These are phyloP conservation scores for Gallinago nigripennis DNA, from an alignment of 2,797 vertebrate species.

Conservation along the genomic window DNA sequence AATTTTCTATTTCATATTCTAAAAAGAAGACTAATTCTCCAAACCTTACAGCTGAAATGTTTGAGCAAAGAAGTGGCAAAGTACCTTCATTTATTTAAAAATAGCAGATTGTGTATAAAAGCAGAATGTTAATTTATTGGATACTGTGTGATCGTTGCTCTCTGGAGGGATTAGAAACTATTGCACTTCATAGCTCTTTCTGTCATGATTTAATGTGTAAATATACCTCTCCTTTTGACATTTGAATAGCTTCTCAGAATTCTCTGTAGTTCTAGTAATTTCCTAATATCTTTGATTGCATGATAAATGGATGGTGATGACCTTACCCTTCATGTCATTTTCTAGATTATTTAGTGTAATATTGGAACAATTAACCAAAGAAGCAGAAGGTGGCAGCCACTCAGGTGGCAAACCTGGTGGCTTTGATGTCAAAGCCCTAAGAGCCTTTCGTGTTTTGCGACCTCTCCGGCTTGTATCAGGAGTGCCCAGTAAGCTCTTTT, in stretches of 20 bases:
- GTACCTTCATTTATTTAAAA: slow-evolving; percentile 27
- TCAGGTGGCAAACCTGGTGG: slow-evolving; percentile 94
- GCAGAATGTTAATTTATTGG: background rate
- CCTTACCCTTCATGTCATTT: slow-evolving; percentile 47
- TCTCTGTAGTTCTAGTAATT: slow-evolving; percentile 21
- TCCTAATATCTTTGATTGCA: background rate
- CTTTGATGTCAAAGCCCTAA: slow-evolving; percentile 98
- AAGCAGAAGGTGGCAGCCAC: slow-evolving; percentile 82
- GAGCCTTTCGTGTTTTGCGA: slow-evolving; percentile 97
- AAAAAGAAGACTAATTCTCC: background rate
- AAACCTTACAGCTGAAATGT: background rate
- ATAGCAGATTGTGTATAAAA: background rate
- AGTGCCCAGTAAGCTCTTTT: slow-evolving; percentile 94
- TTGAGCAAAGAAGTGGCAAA: slow-evolving; percentile 5
- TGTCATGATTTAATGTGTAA: background rate
- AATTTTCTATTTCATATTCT: background rate
- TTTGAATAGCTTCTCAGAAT: background rate
- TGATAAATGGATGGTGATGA: slow-evolving; percentile 29
- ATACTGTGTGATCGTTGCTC: background rate
- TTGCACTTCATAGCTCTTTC: background rate
- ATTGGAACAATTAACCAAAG: slow-evolving; percentile 98
- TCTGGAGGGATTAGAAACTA: background rate
- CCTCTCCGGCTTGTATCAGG: slow-evolving; percentile 98
- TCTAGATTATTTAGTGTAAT: slow-evolving; percentile 97
- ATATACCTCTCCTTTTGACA: background rate